A percentile compares a stretch with the other conserved stretches of the same genome.
Evolutionary conservation across 30 jellyfish, hydroid and myxozoan genomes (phyloP).

Genomic region (Phacellophora camtschatica): DNA sequence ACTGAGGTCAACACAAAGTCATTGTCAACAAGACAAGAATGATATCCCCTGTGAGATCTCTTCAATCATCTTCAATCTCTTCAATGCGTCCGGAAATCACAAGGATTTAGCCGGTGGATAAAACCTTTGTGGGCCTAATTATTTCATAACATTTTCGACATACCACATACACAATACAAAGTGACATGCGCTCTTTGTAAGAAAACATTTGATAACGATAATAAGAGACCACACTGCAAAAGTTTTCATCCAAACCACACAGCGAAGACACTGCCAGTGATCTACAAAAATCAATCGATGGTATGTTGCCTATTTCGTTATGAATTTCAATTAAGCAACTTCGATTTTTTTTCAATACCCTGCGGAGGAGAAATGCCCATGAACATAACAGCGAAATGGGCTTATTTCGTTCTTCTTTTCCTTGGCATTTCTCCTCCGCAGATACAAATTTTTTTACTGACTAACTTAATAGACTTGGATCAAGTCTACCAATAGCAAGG

Average conservation of each 20-base stretch:
- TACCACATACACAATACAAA: conserved; percentile 53
- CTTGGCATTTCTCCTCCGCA: no score
- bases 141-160: conserved; percentile 22
- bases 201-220: conserved; percentile 47
- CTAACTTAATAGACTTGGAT: no score
- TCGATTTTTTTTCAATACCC: conserved; percentile 7
- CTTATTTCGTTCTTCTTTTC: no score
- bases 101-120: background rate
- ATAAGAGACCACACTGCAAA: conserved; percentile 52
- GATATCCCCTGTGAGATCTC: background rate
- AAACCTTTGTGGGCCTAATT: background rate
- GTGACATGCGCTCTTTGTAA: conserved; percentile 63
- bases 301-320: conserved; percentile 14
- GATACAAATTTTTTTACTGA: no score
- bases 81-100: background rate
- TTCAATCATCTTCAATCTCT: no score
- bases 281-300: conserved; percentile 45
- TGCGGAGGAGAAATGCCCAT: no score
- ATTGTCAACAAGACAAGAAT: background rate
- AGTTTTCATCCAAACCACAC: conserved; percentile 54
- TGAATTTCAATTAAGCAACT: background rate
- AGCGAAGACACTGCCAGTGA: conserved; percentile 53
- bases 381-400: no score
- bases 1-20: background rate
- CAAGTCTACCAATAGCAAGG: no score